Percentiles rank a stretch among this genome's conserved stretches.
These are phyloP conservation scores for Desmodus rotundus DNA, from an alignment of 2,113 vertebrate species.

Conservation along the genomic window DNA sequence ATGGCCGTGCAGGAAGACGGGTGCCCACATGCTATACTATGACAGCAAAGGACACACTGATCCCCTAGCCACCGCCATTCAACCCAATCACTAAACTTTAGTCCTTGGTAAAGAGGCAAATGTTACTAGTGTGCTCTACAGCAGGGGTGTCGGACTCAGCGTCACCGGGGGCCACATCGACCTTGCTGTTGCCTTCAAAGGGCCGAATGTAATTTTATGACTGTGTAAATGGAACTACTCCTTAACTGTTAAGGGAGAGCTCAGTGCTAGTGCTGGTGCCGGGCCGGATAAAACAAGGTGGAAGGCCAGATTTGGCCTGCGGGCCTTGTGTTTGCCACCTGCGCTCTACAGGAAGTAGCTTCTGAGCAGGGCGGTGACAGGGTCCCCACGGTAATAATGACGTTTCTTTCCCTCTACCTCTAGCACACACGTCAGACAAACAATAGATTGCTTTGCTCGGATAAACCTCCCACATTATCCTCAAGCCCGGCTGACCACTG, in stretches of 20 bases:
- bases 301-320: too few species aligned
- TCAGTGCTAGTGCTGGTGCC: too few species aligned
- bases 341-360: neutral
- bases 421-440: neutral
- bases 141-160: neutral
- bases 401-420: neutral
- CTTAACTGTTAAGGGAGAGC: too few species aligned
- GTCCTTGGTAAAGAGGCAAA: neutral
- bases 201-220: too few species aligned
- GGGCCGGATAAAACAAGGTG: too few species aligned
- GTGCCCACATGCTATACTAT: neutral
- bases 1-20: neutral
- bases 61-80: neutral
- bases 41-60: neutral
- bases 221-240: too few species aligned
- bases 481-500: neutral
- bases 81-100: neutral
- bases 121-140: neutral
- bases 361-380: neutral
- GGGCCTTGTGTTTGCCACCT: too few species aligned
- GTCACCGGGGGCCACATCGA: too few species aligned
- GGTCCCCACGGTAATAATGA: neutral
- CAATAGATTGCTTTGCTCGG: neutral
- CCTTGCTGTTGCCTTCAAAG: too few species aligned
- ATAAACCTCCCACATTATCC: neutral